These are phyloP conservation scores for Benitochromis conjunctus DNA, from an alignment of 2,113 vertebrate genomes.

Conservation along the genomic window DNA sequence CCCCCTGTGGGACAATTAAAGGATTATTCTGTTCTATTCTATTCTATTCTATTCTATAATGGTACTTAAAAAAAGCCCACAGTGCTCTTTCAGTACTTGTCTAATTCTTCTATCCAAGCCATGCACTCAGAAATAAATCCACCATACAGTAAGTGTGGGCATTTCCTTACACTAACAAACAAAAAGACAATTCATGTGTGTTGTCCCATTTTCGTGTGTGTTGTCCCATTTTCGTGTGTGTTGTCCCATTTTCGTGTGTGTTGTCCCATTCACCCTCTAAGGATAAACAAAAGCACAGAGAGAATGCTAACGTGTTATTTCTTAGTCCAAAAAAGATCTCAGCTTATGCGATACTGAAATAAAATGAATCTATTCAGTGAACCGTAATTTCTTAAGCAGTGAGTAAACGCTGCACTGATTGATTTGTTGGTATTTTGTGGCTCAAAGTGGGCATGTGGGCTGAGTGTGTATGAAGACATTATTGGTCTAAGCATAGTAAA, in stretches of 20 bases:
- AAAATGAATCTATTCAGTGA: neutral
- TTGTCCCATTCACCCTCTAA: neutral
- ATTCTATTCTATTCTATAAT: no score
- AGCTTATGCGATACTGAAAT: neutral
- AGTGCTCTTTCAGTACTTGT: neutral
- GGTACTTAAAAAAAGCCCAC: neutral
- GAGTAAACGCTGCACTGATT: neutral
- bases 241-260: no score
- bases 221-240: no score
- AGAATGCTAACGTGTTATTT: neutral
- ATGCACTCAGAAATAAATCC: neutral
- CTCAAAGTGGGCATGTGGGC: neutral
- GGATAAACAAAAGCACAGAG: neutral
- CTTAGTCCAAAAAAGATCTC: neutral
- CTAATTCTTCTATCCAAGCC: neutral
- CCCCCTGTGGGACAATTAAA: no score
- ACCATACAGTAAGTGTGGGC: neutral
- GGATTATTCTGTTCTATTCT: no score
- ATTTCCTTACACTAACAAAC: neutral
- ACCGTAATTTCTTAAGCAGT: neutral
- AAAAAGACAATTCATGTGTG: neutral
- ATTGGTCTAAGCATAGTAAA: neutral
- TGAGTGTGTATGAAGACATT: neutral
- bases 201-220: neutral
- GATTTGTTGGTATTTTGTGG: neutral